phyloP scores from a whole-genome alignment of 1,140 invertebrate species.

The Drosophila varians region DNA sequence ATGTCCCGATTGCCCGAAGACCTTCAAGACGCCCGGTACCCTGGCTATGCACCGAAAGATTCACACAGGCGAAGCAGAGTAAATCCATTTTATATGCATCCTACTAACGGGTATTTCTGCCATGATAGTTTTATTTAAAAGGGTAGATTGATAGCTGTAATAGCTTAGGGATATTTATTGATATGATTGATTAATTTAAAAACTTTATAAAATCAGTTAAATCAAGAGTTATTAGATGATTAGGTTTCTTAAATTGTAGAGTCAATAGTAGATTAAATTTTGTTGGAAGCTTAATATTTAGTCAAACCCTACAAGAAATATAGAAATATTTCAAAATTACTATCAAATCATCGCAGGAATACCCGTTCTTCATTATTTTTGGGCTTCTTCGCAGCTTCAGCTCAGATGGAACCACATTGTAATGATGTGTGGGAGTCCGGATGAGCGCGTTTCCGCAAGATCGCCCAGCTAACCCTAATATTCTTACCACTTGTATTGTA shows the following conservation, averaged over 20 bases:
- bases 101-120: constrained; percentile 12
- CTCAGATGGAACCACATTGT: constrained; percentile 9
- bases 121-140: not conserved
- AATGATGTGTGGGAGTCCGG: not conserved
- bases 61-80: constrained; percentile 83
- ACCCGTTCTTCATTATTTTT: constrained; percentile 13
- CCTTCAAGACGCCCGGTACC: constrained; percentile 80
- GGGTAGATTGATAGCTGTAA: too few relatives aligned
- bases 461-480: constrained; percentile 48
- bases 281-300: too few relatives aligned
- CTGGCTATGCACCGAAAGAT: constrained; percentile 82
- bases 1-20: constrained; percentile 81
- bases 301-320: too few relatives aligned
- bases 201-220: too few relatives aligned
- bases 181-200: too few relatives aligned
- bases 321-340: not conserved
- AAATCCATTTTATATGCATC: constrained; percentile 62
- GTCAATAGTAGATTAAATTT: too few relatives aligned
- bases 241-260: too few relatives aligned
- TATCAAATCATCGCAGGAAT: constrained; percentile 12
- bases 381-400: constrained; percentile 1
- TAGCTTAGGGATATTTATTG: too few relatives aligned
- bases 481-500: constrained; percentile 49
- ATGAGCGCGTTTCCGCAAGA: not conserved
- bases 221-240: too few relatives aligned